phyloP scores from a whole-genome alignment of 1,140 invertebrate species.

The Lordiphosa mommai region DNA sequence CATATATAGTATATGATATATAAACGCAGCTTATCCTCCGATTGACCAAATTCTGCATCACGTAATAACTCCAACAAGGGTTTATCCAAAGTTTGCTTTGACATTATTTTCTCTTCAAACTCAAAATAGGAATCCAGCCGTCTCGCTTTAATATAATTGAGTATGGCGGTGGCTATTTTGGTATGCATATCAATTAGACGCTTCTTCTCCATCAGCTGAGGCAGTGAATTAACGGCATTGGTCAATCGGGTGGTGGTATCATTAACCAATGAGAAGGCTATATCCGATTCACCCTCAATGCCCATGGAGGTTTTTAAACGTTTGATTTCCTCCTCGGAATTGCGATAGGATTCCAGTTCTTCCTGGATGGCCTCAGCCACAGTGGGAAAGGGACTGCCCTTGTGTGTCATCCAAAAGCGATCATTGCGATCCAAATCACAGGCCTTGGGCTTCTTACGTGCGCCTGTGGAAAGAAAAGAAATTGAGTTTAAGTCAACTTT shows the following conservation, averaged over 20 bases:
- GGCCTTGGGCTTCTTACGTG: slow-evolving; percentile 88
- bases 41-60: slow-evolving; percentile 92
- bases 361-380: slow-evolving; percentile 99
- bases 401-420: slow-evolving; percentile 95
- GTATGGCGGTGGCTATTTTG: slow-evolving; percentile 95
- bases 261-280: slow-evolving; percentile 89
- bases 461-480: slow-evolving; percentile 74
- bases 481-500: no score
- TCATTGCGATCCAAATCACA: slow-evolving; percentile 95
- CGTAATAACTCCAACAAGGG: slow-evolving; percentile 89
- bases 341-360: slow-evolving; percentile 95
- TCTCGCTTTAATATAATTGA: slow-evolving; percentile 91
- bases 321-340: slow-evolving; percentile 98
- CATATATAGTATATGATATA: slow-evolving; percentile 98
- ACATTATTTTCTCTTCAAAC: slow-evolving; percentile 98
- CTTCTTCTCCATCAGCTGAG: slow-evolving; percentile 98
- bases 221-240: slow-evolving; percentile 96
- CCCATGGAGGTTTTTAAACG: slow-evolving; percentile 96
- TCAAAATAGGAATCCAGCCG: slow-evolving; percentile 98
- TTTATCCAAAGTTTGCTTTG: slow-evolving; percentile 87
- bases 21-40: slow-evolving; percentile 96
- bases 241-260: slow-evolving; percentile 97
- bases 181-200: slow-evolving; percentile 99
- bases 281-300: slow-evolving; percentile 88
- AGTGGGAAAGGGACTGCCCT: slow-evolving; percentile 97